Evolutionary conservation across 2,113 vertebrate species (phyloP).

Genomic region (Shinisaurus crocodilurus): DNA sequence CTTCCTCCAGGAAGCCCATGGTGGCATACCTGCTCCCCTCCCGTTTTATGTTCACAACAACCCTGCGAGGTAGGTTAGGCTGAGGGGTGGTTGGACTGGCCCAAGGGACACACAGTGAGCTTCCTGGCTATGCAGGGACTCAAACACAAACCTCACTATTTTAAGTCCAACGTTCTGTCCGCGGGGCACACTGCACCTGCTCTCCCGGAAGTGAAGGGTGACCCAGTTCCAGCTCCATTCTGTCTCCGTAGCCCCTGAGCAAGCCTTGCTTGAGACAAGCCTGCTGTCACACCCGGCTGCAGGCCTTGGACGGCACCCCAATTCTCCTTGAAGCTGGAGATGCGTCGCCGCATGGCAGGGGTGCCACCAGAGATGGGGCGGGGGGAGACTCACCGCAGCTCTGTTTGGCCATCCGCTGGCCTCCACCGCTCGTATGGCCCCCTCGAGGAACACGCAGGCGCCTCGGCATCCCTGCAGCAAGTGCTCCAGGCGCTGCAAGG

Average conservation of each 20-base stretch:
- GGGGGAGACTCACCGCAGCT: conserved; percentile 76
- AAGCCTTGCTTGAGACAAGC: background rate
- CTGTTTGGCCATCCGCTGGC: conserved; percentile 71
- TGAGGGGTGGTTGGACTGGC: too few species aligned
- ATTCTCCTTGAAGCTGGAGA: background rate
- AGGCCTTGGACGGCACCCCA: background rate
- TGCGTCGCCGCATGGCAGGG: background rate
- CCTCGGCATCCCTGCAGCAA: conserved; percentile 81
- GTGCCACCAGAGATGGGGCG: background rate
- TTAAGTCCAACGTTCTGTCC: too few species aligned
- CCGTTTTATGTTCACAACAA: too few species aligned
- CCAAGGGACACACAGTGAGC: background rate
- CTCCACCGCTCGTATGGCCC: conserved; percentile 81
- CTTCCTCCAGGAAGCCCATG: too few species aligned
- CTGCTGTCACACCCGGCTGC: background rate
- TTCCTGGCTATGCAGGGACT: background rate
- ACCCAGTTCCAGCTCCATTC: background rate
- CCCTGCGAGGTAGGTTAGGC: too few species aligned
- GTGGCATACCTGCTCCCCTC: too few species aligned
- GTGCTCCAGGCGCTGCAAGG: conserved; percentile 85
- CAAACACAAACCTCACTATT: background rate
- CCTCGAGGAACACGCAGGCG: conserved; percentile 83
- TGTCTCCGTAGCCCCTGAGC: background rate
- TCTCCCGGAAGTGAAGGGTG: too few species aligned
- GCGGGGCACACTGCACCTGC: too few species aligned